Conservation (phyloP, 2,888 invertebrate genomes). For the Dichetophora obliterata region DNA sequence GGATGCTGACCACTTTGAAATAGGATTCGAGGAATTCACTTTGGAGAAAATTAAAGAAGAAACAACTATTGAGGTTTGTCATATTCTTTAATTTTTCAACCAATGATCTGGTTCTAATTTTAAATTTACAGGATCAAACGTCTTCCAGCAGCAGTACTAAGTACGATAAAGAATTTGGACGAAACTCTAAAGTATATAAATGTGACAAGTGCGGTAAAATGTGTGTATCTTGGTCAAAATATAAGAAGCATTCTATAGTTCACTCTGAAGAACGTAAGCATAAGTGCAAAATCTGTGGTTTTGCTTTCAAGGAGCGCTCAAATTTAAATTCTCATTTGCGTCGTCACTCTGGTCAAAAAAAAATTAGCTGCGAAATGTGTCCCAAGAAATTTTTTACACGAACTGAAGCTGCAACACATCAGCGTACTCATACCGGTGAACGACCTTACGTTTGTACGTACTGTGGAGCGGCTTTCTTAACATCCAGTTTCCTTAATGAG, state of each 20-base stretch:
- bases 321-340: constrained; percentile 14
- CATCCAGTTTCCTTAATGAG: not conserved
- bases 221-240: constrained; percentile 19
- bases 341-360: not conserved
- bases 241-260: constrained; percentile 32
- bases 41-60: no score
- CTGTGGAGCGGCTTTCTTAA: not conserved
- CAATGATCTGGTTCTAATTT: no score
- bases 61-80: no score
- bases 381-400: not conserved
- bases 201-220: constrained; percentile 57
- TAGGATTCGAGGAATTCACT: no score
- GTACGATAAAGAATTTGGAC: no score
- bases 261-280: constrained; percentile 32
- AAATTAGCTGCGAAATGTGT: constrained; percentile 10
- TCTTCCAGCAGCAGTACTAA: no score
- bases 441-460: constrained; percentile 1
- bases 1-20: constrained; percentile 60
- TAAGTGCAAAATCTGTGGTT: constrained; percentile 18
- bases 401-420: constrained; percentile 3
- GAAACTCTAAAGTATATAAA: constrained; percentile 54
- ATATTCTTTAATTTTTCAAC: no score
- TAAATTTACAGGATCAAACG: no score
- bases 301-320: constrained; percentile 15
- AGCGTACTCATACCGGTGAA: constrained; percentile 22